phyloP scores from a whole-genome alignment of 37 sponge, comb jelly and placozoan species.

The Beroe ovata region DNA sequence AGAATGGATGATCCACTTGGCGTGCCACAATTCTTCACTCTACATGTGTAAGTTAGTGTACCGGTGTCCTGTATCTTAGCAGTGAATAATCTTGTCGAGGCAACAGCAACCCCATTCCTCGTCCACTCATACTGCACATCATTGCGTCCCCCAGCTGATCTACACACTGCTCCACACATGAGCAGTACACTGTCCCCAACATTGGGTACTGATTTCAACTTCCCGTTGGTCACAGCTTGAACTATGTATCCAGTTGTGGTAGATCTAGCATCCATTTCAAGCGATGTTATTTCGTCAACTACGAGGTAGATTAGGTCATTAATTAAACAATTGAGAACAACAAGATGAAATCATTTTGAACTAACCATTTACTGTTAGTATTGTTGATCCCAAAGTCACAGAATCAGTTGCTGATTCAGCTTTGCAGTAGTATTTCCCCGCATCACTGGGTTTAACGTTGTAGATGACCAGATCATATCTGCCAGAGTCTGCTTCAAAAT shows the following conservation, averaged over 20 bases:
- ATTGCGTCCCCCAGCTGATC: not conserved
- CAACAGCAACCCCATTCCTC: not conserved
- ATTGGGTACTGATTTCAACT: not conserved
- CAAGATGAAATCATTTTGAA: too few relatives aligned
- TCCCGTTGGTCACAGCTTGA: not conserved
- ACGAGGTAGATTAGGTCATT: not conserved
- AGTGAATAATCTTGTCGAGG: not conserved
- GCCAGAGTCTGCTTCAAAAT: too few relatives aligned
- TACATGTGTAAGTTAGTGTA: not conserved
- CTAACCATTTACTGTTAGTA: not conserved
- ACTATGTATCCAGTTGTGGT: constrained; percentile 21
- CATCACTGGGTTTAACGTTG: not conserved
- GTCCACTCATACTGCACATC: constrained; percentile 32
- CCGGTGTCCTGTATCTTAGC: not conserved
- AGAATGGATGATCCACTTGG: not conserved
- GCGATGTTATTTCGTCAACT: not conserved
- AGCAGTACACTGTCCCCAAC: constrained; percentile 3
- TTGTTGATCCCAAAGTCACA: constrained; percentile 6
- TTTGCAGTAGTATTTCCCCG: constrained; percentile 2
- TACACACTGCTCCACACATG: constrained; percentile 48
- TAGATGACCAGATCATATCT: constrained; percentile 20
- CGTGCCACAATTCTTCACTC: not conserved
- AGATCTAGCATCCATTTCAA: not conserved
- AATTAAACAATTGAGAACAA: too few relatives aligned
- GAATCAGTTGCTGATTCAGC: not conserved